phyloP scores from a whole-genome alignment of 92 coral and sea anemone species.

The Metridium senile region DNA sequence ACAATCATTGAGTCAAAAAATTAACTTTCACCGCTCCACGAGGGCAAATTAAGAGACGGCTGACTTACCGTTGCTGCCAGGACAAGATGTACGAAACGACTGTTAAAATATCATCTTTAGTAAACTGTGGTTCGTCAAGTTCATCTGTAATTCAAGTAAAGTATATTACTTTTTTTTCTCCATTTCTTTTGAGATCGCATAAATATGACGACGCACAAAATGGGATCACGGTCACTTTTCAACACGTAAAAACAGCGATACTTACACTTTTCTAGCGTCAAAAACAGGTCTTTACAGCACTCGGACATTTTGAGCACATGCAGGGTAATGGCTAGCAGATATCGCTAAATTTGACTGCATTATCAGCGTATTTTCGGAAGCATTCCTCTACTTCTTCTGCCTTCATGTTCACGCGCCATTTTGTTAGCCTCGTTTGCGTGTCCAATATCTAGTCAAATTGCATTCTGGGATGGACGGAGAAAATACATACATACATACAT shows the following conservation, averaged over 20 bases:
- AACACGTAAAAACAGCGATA: conserved; percentile 8
- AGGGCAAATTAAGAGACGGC: conserved; percentile 12
- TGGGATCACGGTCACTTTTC: background rate
- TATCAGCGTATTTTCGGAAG: conserved; percentile 40
- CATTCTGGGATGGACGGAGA: conserved; percentile 15
- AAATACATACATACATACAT: no score
- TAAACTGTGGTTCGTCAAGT: conserved; percentile 80
- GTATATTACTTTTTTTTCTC: background rate
- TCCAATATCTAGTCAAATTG: background rate
- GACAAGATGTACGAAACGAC: conserved; percentile 83
- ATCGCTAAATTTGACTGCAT: conserved; percentile 42
- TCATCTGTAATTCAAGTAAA: conserved; percentile 60
- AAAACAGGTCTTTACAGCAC: conserved; percentile 92
- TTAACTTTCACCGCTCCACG: conserved; percentile 14
- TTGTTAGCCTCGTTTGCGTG: conserved; percentile 53
- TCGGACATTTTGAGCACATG: conserved; percentile 81
- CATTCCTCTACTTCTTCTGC: conserved; percentile 51
- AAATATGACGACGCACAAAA: conserved; percentile 9
- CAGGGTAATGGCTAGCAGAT: conserved; percentile 4
- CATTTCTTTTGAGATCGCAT: background rate
- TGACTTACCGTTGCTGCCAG: conserved; percentile 94
- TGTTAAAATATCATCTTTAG: conserved; percentile 77
- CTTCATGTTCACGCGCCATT: conserved; percentile 89
- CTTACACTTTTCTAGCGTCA: conserved; percentile 92
- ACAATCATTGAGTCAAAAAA: background rate